Evolutionary conservation across 2,797 vertebrate species (phyloP), one percentile per base, ranked within the genome.

Genomic region (Choloepus didactylus): DNA sequence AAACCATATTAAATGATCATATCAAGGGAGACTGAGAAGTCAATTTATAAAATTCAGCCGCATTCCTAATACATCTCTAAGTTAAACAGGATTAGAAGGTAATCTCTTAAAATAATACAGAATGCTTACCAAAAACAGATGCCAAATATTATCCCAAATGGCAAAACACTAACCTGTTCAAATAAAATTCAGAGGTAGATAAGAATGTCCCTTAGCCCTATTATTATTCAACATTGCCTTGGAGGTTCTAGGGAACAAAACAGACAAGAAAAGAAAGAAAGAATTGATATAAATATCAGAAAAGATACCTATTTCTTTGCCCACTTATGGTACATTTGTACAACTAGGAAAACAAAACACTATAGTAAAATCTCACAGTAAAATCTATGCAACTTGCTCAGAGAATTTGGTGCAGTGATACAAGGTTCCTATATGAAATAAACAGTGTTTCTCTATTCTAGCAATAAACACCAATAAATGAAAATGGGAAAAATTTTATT

Each of bases 71-170:
- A 79, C 15, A 88, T 82, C 70, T 92, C 41, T 72, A 91, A 93
- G 27, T 94, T 77, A 96, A 96, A 93, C 18, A 80, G 6, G n/a
- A 93, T 89, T 87, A 87, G 59, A 91, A 82, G 31, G 21, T 89
- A 87, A 93, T 82, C 77, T 89, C 89, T 94, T 87, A 87, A 93
- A 95, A 93, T 66, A 89, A 87, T 87, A 89, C 64, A 82, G 54
- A 80, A 31, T 64, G 21, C 91, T 96, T 87, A 87, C 64, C 67
- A 79, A 77, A 97, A 93, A 62, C 1, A 4, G 66, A 90, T 92
- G 56, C 6, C 44, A 94, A 91, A 92, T 89, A 86, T 88, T 90
- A 94, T 85, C 49, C 41, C 59, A 67, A 96, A 89, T 62, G 38
- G 84, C 49, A 93, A 96, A 90, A 51, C 91, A 93, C 23, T 88